phyloP scores from a whole-genome alignment of 1,140 invertebrate species.

The Procambarus clarkii region DNA sequence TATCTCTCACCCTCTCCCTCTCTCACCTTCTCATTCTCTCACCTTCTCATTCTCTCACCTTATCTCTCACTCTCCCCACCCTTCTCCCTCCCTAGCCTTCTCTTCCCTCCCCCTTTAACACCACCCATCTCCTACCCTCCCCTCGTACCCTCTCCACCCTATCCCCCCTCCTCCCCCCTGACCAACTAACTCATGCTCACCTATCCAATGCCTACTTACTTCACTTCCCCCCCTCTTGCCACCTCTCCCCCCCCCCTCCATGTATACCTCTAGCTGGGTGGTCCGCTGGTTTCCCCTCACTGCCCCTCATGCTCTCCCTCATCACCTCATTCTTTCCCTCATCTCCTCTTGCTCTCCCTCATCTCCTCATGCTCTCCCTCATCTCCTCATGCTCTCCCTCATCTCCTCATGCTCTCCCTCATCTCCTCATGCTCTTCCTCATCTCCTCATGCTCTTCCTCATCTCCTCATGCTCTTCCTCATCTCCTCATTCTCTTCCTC shows the following conservation, averaged over 20 bases:
- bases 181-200: no score
- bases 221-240: neutral
- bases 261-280: neutral
- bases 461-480: neutral
- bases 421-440: neutral
- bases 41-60: no score
- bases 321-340: neutral
- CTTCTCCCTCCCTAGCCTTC: no score
- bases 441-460: neutral
- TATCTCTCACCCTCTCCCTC: no score
- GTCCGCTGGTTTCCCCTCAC: neutral
- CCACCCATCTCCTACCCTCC: neutral
- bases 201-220: no score
- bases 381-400: neutral
- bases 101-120: no score
- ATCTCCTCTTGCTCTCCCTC: neutral
- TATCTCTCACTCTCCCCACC: neutral
- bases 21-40: no score
- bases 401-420: neutral
- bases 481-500: neutral
- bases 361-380: neutral
- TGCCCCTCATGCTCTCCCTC: neutral
- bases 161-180: neutral
- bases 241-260: neutral
- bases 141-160: neutral